Conservation (phyloP, 2,797 vertebrate genomes). For the Gymnocypris eckloni region DNA sequence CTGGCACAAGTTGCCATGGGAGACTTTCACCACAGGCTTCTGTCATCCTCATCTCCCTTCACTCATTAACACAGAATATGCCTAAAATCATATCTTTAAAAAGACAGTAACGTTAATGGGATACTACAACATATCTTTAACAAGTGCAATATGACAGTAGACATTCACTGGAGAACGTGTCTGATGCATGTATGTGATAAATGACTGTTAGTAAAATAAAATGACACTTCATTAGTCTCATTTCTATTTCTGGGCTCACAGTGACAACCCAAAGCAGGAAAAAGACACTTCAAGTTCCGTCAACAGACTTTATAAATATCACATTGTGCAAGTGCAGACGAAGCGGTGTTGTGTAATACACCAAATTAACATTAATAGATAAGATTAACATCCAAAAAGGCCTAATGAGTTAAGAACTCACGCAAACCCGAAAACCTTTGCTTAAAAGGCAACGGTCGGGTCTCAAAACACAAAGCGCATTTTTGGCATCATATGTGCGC, state of each 20-base stretch:
- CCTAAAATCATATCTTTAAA: slow-evolving; percentile 11
- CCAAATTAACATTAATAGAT: background rate
- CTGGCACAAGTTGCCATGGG: slow-evolving; percentile 58
- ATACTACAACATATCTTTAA: background rate
- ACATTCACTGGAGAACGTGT: background rate
- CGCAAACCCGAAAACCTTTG: background rate
- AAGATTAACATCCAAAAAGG: background rate
- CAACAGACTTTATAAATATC: slow-evolving; percentile 32
- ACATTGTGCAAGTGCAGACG: slow-evolving; percentile 2
- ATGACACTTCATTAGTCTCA: background rate
- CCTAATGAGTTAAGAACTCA: background rate
- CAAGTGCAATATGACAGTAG: background rate
- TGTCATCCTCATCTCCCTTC: slow-evolving; percentile 44
- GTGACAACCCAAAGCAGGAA: background rate
- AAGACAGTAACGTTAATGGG: background rate
- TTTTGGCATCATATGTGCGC: background rate
- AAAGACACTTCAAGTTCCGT: slow-evolving; percentile 10
- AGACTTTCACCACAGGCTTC: slow-evolving; percentile 44
- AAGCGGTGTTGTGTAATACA: background rate
- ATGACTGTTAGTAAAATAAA: background rate
- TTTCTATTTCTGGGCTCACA: background rate
- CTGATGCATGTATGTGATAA: background rate
- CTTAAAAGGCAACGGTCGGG: background rate
- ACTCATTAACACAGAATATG: slow-evolving; percentile 20
- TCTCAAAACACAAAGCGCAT: background rate